phyloP scores from a whole-genome alignment of 2,888 invertebrate genomes.

The Drosophila paranaensis region DNA sequence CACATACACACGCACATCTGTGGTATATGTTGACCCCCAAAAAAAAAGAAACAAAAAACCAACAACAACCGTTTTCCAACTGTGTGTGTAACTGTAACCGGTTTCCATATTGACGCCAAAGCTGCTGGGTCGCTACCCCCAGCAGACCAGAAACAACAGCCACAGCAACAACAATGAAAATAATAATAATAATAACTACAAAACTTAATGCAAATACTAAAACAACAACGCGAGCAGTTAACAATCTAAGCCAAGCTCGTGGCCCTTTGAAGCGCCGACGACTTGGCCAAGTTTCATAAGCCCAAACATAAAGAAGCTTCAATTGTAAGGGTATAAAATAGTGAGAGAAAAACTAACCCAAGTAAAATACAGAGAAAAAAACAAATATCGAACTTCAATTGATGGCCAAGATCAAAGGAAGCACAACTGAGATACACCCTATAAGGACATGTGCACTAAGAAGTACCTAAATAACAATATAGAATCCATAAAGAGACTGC shows the following conservation, averaged over 20 bases:
- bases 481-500: too few relatives aligned
- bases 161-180: background rate
- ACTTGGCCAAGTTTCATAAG: background rate
- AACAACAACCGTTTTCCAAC: slow-evolving; percentile 22
- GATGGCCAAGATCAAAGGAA: too few relatives aligned
- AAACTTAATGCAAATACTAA: slow-evolving; percentile 16
- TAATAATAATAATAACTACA: slow-evolving; percentile 10
- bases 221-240: slow-evolving; percentile 15
- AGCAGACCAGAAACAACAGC: slow-evolving; percentile 14
- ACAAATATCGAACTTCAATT: too few relatives aligned
- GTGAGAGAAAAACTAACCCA: too few relatives aligned
- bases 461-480: too few relatives aligned
- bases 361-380: too few relatives aligned
- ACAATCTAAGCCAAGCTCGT: slow-evolving; percentile 3
- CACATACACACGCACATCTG: background rate
- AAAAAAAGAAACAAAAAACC: slow-evolving; percentile 15
- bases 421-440: too few relatives aligned
- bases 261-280: slow-evolving; percentile 22
- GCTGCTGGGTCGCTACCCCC: slow-evolving; percentile 57
- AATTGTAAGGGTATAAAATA: background rate
- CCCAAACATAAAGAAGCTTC: background rate
- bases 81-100: slow-evolving; percentile 69
- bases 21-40: slow-evolving; percentile 50
- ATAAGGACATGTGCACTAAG: too few relatives aligned
- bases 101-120: slow-evolving; percentile 50